Base-by-base conservation (phyloP, 2,113 vertebrate genomes). In the Apaloderma vittatum region DNA sequence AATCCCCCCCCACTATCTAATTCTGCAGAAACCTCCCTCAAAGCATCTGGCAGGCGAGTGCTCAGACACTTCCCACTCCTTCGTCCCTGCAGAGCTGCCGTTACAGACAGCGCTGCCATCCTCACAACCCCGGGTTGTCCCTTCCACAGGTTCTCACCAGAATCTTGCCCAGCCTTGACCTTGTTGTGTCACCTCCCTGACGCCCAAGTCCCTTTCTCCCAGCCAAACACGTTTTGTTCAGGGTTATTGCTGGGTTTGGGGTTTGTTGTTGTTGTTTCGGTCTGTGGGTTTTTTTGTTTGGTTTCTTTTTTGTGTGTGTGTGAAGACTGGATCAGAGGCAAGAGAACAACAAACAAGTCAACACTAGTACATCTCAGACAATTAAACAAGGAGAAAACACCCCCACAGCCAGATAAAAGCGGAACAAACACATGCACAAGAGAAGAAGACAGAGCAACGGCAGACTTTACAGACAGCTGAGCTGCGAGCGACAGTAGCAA, bases 111-210 rank as follows among this genome's bases (percentile, higher is more conserved):
- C 23, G 59, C 76, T 74, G 24, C 1, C 14, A 13, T n/a, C 51
- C 52, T 1, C 2, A 6, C 63, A 55, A 1, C 83, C 55, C 73
- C 22, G 0, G 1, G 2, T 3, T 40, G 7, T 11, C 73, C 17
- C 49, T 23, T 12, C 21, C 81, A 1, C 36, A 2, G 26, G 6
- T 15, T 26, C 85, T 76, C 26, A 0, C 18, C 81, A 5, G 17
- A 1, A 3, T 8, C 77, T 21, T 7, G 9, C 51, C 74, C 6
- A 52, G 45, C 80, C 84, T 61, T 74, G 87, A n/a, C 65, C 85
- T 22, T 4, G 37, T 23, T 26, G 43, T 29, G 80, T 11, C 62
- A 24, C 0, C 18, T 62, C 74, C 79, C 57, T 30, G 52, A 22
- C 66, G 86, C 80, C 79, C 29, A 16, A 65, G 34, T 32, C 29